Evolutionary conservation across 1,140 invertebrate species (phyloP).

Genomic region (Copidosoma floridanum): DNA sequence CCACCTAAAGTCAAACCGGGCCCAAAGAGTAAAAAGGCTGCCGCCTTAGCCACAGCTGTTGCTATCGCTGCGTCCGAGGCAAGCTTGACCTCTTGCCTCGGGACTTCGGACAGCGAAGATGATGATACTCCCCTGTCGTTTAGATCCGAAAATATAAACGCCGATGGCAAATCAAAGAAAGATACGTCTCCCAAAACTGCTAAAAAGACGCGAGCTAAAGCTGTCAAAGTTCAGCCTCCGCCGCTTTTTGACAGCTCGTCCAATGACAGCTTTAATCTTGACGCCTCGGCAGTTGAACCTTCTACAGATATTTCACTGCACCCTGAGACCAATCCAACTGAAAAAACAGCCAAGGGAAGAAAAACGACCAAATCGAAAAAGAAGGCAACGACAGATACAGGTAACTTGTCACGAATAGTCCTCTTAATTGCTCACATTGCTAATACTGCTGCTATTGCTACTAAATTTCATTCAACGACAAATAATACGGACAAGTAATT

Average conservation of each 20-base stretch:
- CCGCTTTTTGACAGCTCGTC: slow-evolving; percentile 48
- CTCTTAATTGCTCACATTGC: too few species aligned
- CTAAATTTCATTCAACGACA: too few species aligned
- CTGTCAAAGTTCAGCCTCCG: background rate
- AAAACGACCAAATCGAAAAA: slow-evolving; percentile 4
- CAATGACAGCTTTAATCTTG: slow-evolving; percentile 48
- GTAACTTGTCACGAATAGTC: too few species aligned
- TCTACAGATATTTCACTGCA: slow-evolving; percentile 46
- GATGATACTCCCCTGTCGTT: slow-evolving; percentile 8
- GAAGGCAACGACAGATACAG: slow-evolving; percentile 9
- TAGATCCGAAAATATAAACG: background rate
- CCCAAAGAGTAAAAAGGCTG: background rate
- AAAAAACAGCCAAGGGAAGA: slow-evolving; percentile 16
- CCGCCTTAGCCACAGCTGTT: too few species aligned
- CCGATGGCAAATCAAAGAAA: slow-evolving; percentile 16
- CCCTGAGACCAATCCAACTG: slow-evolving; percentile 32
- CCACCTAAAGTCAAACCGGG: background rate
- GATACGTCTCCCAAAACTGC: background rate
- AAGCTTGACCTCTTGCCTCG: background rate
- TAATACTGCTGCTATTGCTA: too few species aligned
- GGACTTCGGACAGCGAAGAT: slow-evolving; percentile 4
- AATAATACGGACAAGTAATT: too few species aligned
- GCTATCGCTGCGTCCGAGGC: too few species aligned
- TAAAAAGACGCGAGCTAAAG: background rate
- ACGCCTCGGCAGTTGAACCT: slow-evolving; percentile 39